A percentile compares a stretch with the other conserved stretches of the same genome.
phyloP scores from a whole-genome alignment of 1,140 invertebrate genomes.

The Ips typographus region DNA sequence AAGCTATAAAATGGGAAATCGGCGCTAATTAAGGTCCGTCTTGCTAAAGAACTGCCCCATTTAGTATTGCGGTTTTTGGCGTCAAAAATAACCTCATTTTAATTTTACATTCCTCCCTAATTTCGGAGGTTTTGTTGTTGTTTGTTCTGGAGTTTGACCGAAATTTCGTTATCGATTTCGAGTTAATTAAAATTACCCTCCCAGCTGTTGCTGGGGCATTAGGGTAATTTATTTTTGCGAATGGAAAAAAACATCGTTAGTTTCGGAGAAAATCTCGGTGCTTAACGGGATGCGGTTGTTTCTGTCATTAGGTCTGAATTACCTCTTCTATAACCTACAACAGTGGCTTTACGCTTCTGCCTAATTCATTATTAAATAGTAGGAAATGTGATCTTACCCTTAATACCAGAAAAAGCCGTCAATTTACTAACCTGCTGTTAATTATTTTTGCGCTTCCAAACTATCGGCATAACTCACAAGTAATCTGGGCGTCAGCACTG shows the following conservation, averaged over 20 bases:
- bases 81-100: conserved; percentile 13
- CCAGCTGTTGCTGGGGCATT: conserved; percentile 19
- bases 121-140: conserved; percentile 8
- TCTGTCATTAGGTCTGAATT: conserved; percentile 16
- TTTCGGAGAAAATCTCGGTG: conserved; percentile 20
- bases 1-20: conserved; percentile 7
- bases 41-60: conserved; percentile 4
- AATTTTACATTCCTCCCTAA: conserved; percentile 10
- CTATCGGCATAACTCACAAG: background rate
- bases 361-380: conserved; percentile 1
- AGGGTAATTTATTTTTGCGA: conserved; percentile 19
- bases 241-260: conserved; percentile 21
- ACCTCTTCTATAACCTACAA: background rate
- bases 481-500: conserved; percentile 11
- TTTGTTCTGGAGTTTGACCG: background rate
- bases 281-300: conserved; percentile 10
- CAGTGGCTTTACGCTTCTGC: background rate
- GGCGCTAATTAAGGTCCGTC: conserved; percentile 4
- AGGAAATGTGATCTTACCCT: no score
- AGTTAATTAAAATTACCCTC: conserved; percentile 23
- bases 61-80: background rate
- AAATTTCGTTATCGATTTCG: conserved; percentile 14
- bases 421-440: background rate
- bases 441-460: conserved; percentile 8
- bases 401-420: no score